phyloP scores from a whole-genome alignment of 2,888 invertebrate genomes.

The Megamerina dolium region DNA sequence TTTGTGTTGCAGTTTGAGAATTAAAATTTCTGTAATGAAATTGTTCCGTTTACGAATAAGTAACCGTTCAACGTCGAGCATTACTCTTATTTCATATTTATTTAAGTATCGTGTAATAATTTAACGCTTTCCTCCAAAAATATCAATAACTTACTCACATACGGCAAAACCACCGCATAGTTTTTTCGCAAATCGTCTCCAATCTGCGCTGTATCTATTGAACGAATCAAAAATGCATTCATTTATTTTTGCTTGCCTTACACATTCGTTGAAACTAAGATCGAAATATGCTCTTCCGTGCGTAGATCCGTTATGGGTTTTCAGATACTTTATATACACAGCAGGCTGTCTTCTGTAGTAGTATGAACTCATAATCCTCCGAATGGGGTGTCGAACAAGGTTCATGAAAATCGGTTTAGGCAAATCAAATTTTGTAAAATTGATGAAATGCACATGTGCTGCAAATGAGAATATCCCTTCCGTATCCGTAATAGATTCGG shows the following conservation, averaged over 20 bases:
- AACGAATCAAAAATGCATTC: conserved; percentile 58
- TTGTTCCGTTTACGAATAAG: too few relatives aligned
- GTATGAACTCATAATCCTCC: conserved; percentile 83
- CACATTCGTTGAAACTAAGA: conserved; percentile 61
- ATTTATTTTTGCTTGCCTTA: conserved; percentile 48
- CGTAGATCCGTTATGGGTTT: conserved; percentile 1
- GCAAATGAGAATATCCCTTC: conserved; percentile 71
- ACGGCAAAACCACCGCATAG: conserved; percentile 80
- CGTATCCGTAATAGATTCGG: conserved; percentile 66
- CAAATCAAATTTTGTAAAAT: conserved; percentile 70
- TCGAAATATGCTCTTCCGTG: conserved; percentile 25
- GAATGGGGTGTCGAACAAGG: conserved; percentile 80
- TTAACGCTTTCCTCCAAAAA: too few relatives aligned
- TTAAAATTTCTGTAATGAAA: conserved; percentile 66
- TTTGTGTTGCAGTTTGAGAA: conserved; percentile 56
- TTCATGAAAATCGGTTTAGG: conserved; percentile 83
- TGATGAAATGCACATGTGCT: conserved; percentile 82
- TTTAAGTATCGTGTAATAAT: background rate
- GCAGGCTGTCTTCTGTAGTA: conserved; percentile 60
- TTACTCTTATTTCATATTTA: too few relatives aligned
- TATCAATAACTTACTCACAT: conserved; percentile 60
- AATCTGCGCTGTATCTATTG: conserved; percentile 73
- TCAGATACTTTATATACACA: conserved; percentile 12
- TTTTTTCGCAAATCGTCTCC: conserved; percentile 73
- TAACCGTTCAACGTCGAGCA: too few relatives aligned